Evolutionary conservation across 2,888 invertebrate species (phyloP), one percentile per base, ranked within the genome.

Genomic region (Ochropleura leucogaster): DNA sequence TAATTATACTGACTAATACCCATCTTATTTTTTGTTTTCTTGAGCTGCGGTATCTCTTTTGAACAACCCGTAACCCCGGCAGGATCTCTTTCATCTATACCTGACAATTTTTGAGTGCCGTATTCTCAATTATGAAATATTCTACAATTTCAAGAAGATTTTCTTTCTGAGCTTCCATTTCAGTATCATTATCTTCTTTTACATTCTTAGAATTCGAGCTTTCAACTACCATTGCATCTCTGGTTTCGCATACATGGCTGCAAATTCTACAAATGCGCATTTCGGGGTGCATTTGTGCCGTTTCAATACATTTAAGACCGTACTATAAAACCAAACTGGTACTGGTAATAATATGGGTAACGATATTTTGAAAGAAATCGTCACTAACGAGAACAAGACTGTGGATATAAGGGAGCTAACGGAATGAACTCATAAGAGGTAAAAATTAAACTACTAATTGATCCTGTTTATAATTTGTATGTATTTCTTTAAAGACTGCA

Each of bases 241-340:
- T 49, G 44, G 68, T 6, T 68, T 67, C 57, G 12, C 16, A 62
- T 55, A 63, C 30, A 55, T 55, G n/a, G 12, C 55, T 63, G 70
- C 20, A 77, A 57, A 70, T 77, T 64, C 57, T 57, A 18, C 77
- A 51, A 76, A 51, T 51, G 63, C 14, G 12, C 70, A 57, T 51
- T 70, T 64, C 30, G 10, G 63, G 40, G 12, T n/a, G 63, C 46
- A 79, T 67, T 79, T 67, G 20, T 67, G 67, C 42, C 44, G 20
- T 78, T 66, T 60, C 78, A 62, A 78, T 78, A 66, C 66, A 78
- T 78, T 78, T 62, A 55, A 72, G 55, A 66, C 55, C 40, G 9
- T 53, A 47, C 49, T 55, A 80, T 80, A 82, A 79, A 79, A 77
- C 5, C 16, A 64, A 77, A 76, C 20, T 70, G 44, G n/a, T 57